Conservation (phyloP, 2,113 vertebrate genomes). For the Pseudolaguvia tuberculata region DNA sequence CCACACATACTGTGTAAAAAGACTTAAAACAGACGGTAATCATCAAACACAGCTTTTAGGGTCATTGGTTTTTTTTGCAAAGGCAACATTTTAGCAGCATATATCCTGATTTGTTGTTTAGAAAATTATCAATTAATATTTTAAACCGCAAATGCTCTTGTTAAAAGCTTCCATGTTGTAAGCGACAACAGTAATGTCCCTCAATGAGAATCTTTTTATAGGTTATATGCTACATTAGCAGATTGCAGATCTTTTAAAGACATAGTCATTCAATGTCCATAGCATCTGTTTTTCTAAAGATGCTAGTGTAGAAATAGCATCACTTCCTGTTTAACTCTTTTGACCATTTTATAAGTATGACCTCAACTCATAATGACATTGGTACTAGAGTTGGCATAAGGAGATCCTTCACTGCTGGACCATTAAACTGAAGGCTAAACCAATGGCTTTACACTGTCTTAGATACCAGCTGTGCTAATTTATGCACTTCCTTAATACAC, state of each 20-base stretch:
- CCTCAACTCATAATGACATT: slow-evolving; percentile 46
- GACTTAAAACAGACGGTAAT: not conserved
- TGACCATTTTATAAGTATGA: slow-evolving; percentile 41
- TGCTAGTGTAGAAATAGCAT: slow-evolving; percentile 26
- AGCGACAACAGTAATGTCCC: slow-evolving; percentile 2
- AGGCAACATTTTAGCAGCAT: not conserved
- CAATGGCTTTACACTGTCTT: slow-evolving; percentile 27
- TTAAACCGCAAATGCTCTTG: slow-evolving; percentile 10
- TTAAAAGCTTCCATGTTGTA: not conserved
- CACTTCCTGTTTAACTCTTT: slow-evolving; percentile 11
- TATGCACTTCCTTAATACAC: slow-evolving; percentile 36
- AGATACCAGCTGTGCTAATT: slow-evolving; percentile 40
- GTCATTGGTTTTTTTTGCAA: not conserved
- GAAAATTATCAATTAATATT: not conserved
- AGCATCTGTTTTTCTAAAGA: not conserved
- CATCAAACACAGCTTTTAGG: not conserved
- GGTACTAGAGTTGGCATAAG: slow-evolving; percentile 36
- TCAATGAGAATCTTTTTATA: slow-evolving; percentile 21
- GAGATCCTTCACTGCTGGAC: slow-evolving; percentile 36
- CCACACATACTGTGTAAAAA: slow-evolving; percentile 16
- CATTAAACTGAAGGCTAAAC: slow-evolving; percentile 45
- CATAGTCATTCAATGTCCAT: not conserved
- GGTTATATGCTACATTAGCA: slow-evolving; percentile 27
- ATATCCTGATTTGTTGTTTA: not conserved
- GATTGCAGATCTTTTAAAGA: not conserved